Conservation (phyloP, 2,797 vertebrate genomes). For the Oreochromis mossambicus region DNA sequence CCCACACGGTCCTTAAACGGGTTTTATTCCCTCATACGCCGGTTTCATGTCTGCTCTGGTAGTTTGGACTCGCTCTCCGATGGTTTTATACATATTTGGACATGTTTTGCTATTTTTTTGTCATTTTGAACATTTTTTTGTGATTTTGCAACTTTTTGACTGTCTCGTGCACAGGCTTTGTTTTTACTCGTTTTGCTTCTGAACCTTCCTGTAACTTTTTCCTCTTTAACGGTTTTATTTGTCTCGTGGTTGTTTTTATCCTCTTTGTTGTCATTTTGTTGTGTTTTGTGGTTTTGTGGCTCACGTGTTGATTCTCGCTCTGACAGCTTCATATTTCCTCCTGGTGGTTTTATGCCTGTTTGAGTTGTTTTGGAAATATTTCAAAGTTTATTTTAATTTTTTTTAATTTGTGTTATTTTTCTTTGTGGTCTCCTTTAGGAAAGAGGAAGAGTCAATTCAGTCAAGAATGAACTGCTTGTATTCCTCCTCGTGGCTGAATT, state of each 20-base stretch:
- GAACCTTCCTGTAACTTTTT: background rate
- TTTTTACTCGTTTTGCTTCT: too few species aligned
- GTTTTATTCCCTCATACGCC: background rate
- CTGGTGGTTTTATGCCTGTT: background rate
- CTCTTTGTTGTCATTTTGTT: background rate
- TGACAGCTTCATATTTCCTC: background rate
- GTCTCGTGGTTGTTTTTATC: background rate
- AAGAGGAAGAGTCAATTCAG: background rate
- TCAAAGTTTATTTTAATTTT: background rate
- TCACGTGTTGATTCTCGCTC: background rate
- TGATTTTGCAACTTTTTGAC: too few species aligned
- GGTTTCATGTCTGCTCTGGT: background rate
- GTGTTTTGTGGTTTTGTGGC: background rate
- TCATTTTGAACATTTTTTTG: background rate
- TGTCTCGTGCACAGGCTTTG: too few species aligned
- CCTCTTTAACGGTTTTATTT: background rate
- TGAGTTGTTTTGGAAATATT: background rate
- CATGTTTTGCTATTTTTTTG: background rate
- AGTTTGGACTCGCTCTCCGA: background rate
- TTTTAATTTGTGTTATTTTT: background rate
- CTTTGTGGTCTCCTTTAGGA: background rate
- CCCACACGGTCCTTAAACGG: accelerated
- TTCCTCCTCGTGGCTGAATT: accelerated
- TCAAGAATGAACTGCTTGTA: accelerated
- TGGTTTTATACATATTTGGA: background rate